These are phyloP conservation scores for Caenorhabditis latens DNA, from an alignment of 1,140 invertebrate species.

Conservation along the genomic window DNA sequence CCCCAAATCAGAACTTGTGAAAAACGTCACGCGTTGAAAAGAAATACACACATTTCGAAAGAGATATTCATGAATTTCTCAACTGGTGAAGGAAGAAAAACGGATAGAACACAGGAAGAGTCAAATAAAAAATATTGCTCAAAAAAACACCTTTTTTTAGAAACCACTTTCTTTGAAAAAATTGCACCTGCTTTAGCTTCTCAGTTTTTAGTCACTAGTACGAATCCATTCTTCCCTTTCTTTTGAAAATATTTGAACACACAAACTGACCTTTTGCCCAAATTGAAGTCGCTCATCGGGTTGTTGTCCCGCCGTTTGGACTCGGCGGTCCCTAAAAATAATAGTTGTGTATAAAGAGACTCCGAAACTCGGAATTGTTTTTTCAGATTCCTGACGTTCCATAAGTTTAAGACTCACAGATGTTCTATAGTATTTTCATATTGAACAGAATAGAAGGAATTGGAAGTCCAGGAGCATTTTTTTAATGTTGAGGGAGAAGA, in stretches of 20 bases:
- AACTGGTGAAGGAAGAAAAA: not conserved
- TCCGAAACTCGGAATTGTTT: no score
- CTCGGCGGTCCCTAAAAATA: constrained; percentile 15
- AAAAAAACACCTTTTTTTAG: not conserved
- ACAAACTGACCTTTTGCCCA: constrained; percentile 5
- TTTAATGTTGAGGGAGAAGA: no score
- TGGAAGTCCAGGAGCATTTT: no score
- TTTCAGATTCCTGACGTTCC: no score
- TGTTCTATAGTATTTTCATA: no score
- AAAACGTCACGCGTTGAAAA: not conserved
- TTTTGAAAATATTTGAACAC: constrained; percentile 5
- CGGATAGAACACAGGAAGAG: not conserved
- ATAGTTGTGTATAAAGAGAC: not conserved
- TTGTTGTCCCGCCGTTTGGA: constrained; percentile 43
- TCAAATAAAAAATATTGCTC: not conserved
- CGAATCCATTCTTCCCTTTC: constrained; percentile 12
- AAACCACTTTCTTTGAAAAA: constrained; percentile 1
- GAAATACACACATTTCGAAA: no score
- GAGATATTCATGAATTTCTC: no score
- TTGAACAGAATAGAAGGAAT: no score
- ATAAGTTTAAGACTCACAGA: no score
- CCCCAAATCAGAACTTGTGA: not conserved
- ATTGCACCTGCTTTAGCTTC: constrained; percentile 37
- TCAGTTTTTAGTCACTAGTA: constrained; percentile 36
- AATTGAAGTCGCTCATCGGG: constrained; percentile 47